Conservation (phyloP, 2,797 vertebrate genomes). For the Brachymystax lenok region DNA sequence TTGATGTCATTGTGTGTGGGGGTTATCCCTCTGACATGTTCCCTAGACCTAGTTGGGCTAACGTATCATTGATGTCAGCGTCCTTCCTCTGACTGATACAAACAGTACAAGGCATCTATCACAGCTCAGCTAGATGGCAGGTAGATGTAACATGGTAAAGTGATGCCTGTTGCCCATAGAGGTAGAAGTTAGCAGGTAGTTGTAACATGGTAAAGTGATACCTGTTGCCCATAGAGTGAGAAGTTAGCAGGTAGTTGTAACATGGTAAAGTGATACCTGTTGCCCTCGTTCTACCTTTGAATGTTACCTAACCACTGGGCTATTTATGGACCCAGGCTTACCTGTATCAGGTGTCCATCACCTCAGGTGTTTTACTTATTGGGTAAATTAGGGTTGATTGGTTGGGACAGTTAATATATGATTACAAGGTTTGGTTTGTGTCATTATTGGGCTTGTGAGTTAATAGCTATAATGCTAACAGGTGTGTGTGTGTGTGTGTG, state of each 20-base stretch:
- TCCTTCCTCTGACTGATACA: constrained; percentile 34
- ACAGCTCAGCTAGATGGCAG: constrained; percentile 21
- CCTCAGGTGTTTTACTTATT: constrained; percentile 1
- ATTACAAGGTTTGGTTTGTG: neutral
- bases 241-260: no score
- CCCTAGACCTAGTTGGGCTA: constrained; percentile 22
- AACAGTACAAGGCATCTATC: constrained; percentile 35
- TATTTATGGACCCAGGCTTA: constrained; percentile 45
- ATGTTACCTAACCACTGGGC: constrained; percentile 33
- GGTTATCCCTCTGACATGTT: neutral
- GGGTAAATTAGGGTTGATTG: neutral
- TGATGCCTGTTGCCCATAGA: no score
- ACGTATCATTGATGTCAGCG: constrained; percentile 46
- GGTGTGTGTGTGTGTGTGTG: constrained; percentile 6
- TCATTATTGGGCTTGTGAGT: neutral
- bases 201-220: no score
- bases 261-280: no score
- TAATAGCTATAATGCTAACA: no score
- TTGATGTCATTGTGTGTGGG: constrained; percentile 34
- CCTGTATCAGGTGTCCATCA: constrained; percentile 44
- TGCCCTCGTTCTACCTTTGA: neutral
- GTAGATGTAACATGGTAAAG: no score
- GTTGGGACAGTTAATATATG: neutral
- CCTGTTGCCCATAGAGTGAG: no score
- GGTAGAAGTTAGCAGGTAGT: no score